Conservation (phyloP, 2,113 vertebrate species). For the Ptyas mucosa region DNA sequence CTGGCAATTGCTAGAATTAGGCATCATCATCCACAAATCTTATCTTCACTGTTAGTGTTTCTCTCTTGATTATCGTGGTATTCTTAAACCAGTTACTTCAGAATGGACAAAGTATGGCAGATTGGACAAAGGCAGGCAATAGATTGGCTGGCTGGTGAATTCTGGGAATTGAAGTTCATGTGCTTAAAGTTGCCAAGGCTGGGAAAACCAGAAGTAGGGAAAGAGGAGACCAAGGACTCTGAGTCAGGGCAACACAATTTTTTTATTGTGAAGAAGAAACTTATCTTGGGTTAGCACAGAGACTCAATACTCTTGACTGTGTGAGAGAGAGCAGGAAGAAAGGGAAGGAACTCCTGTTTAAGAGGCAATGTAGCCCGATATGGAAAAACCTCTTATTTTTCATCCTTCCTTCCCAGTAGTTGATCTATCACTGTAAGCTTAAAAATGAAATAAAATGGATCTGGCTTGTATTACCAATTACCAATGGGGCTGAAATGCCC, state of each 20-base stretch:
- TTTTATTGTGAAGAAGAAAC: neutral
- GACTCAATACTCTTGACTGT: neutral
- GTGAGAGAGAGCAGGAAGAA: neutral
- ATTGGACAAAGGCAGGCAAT: neutral
- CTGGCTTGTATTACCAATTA: neutral
- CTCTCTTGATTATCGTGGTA: neutral
- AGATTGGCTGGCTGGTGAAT: neutral
- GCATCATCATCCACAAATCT: neutral
- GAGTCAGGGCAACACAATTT: neutral
- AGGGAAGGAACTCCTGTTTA: neutral
- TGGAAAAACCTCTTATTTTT: neutral
- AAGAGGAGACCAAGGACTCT: neutral
- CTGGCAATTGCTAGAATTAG: too few species aligned
- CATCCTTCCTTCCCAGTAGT: neutral
- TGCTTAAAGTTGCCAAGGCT: neutral
- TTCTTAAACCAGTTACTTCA: neutral
- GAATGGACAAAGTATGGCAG: neutral
- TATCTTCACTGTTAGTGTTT: neutral
- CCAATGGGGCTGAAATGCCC: neutral
- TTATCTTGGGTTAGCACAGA: neutral
- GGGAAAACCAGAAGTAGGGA: neutral
- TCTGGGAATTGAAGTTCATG: neutral
- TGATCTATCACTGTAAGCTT: neutral
- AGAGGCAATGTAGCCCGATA: neutral
- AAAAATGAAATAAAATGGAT: neutral